Evolutionary conservation across 2,113 vertebrate species (phyloP), one percentile per base, ranked within the genome.

Genomic region (Pycnonotus jocosus): DNA sequence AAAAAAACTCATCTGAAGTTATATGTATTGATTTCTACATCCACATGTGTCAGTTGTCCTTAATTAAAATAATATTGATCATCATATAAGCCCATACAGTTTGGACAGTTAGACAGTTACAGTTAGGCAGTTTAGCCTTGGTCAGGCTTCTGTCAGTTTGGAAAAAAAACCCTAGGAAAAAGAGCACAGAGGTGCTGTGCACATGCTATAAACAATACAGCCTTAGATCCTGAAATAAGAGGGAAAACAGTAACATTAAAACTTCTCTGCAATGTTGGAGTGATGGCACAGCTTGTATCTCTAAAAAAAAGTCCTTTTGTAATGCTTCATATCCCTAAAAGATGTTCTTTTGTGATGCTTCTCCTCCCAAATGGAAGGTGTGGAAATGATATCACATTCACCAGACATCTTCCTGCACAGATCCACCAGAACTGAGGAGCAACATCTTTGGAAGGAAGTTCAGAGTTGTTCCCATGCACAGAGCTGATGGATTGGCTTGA

Each of bases 181-280:
- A 42, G 3, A 68, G 1, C 12, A 38, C 1, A 31, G 15, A 44
- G 11, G 2, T 48, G 37, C 11, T 42, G 60, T 45, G 5, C 12
- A 2, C 50, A 9, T 70, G 20, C 22, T 73, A 35, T 64, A 51
- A 79, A 7, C 51, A 62, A 33, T 37, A 58, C 7, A 40, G 9
- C 7, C 51, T 74, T 17, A 47, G 17, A 37, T 22, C 48, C 5
- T 60, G 22, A 86, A 80, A 51, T 27, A 44, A 47, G 4, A 74
- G 6, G 5, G 31, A 54, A 54, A 76, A 1, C 7, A 60, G 2
- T 7, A 7, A 2, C 0, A 1, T 23, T 44, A 38, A 48, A 90
- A 51, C 7, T 22, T 2, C 15, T 51, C 9, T 45, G n/a, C 37
- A 87, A 38, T 35, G 9, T 6, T 60, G 25, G 42, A 78, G 5